Evolutionary conservation across 2,797 vertebrate species (phyloP).

Genomic region (Bucorvus abyssinicus): DNA sequence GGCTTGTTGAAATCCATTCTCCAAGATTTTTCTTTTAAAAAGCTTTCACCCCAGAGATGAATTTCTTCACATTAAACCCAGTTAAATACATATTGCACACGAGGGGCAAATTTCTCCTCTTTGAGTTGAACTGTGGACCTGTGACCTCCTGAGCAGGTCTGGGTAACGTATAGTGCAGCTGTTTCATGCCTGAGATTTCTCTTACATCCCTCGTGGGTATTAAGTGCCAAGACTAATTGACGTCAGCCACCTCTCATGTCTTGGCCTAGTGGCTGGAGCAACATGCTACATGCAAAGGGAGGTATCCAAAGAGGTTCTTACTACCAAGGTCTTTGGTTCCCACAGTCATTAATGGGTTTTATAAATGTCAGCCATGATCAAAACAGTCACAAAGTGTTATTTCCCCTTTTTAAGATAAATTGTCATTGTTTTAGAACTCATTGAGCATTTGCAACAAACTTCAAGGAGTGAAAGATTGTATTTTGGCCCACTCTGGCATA

Average conservation of each 20-base stretch:
- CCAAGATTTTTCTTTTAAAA: not conserved
- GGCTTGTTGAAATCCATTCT: slow-evolving; percentile 36
- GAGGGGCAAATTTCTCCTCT: slow-evolving; percentile 22
- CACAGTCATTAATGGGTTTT: not conserved
- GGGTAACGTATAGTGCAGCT: not conserved
- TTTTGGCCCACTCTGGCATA: not conserved
- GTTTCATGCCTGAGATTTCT: not conserved
- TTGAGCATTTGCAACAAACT: not conserved
- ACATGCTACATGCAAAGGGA: not conserved
- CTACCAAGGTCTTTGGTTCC: not conserved
- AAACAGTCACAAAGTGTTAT: not conserved
- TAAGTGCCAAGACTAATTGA: not conserved
- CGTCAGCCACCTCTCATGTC: not conserved
- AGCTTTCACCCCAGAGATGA: not conserved
- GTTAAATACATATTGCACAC: slow-evolving; percentile 53
- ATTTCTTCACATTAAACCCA: slow-evolving; percentile 66
- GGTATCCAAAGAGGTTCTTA: not conserved
- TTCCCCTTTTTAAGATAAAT: not conserved
- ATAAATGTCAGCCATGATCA: not conserved
- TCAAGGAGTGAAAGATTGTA: not conserved
- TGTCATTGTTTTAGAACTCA: not conserved
- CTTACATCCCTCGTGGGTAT: not conserved
- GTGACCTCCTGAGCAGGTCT: not conserved
- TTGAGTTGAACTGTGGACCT: slow-evolving; percentile 13
- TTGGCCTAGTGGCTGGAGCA: not conserved